Base-by-base conservation (phyloP, 2,113 vertebrate genomes). In the Limanda limanda region DNA sequence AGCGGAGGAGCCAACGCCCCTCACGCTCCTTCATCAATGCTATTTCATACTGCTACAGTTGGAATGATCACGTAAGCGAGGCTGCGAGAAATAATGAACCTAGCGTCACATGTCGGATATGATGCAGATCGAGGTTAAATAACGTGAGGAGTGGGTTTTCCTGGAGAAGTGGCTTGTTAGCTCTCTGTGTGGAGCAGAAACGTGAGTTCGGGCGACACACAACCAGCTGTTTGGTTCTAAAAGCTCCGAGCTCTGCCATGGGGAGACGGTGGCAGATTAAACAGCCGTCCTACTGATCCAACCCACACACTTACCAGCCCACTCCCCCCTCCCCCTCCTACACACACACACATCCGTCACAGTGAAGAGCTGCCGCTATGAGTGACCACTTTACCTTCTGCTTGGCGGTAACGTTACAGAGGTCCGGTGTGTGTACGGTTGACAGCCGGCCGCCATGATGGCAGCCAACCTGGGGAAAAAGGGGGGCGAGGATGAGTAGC, bases 201-300 rank as follows among this genome's bases (percentile, higher is more conserved):
- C 12, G 11, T 21, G 48, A 68, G 52, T 45, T 35, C 27, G 69
- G 42, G 40, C 64, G 42, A 52, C 56, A 74, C 14, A 3, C 71
- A 84, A 71, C 76, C 89, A 92, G 51, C 84, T 92, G 90, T 82
- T 85, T 13, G 79, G 60, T 83, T 83, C 73, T 84, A 69, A 85
- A 84, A 78, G 73, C 83, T 85, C 79, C 18, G 65, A 74, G 75
- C 75, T 67, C 62, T 4, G 71, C 76, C 82, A 57, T 71, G 81
- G 68, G 83, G 87, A 85, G 79, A 83, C 75, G 25, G 77, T 58
- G 15, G 69, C 85, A 89, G 89, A 93, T 92, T 92, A 92, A 88
- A 85, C 74, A 40, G 68, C 76, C 86, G 89, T 93, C 88, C 88
- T 48, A 45, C 79, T 87, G 83, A 88, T 93, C 84, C 87, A 87